phyloP scores from a whole-genome alignment of 2,797 vertebrate genomes.

The Sebastiscus tertius region DNA sequence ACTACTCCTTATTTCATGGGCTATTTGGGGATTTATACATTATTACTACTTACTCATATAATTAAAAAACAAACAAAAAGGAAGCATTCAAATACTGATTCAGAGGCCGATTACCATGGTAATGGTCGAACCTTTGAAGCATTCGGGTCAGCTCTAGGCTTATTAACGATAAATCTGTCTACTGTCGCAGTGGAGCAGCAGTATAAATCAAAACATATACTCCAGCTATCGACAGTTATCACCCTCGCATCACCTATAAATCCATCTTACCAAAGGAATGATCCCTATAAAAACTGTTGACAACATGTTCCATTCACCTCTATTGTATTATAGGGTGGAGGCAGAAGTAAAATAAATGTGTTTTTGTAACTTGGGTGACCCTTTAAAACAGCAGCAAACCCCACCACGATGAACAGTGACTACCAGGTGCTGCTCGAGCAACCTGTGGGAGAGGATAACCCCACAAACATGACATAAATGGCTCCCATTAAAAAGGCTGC shows the following conservation, averaged over 20 bases:
- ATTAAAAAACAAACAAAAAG: too few species aligned
- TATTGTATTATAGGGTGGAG: background rate
- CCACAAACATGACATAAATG: constrained; percentile 1
- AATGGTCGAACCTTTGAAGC: too few species aligned
- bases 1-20: too few species aligned
- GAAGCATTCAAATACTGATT: too few species aligned
- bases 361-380: background rate
- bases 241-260: background rate
- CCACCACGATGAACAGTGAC: background rate
- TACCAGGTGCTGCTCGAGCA: background rate
- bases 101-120: too few species aligned
- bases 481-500: constrained; percentile 20
- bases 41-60: too few species aligned
- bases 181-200: background rate
- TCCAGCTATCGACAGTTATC: background rate
- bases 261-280: background rate
- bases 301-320: background rate
- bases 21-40: too few species aligned
- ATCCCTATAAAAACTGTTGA: background rate
- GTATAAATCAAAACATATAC: constrained; percentile 12
- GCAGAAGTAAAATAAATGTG: background rate
- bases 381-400: background rate
- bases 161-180: background rate
- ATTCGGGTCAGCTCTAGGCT: background rate
- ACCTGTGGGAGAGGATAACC: constrained; percentile 19